Base-by-base conservation (phyloP, 1,140 invertebrate species). In the Drosophila bipectinata region DNA sequence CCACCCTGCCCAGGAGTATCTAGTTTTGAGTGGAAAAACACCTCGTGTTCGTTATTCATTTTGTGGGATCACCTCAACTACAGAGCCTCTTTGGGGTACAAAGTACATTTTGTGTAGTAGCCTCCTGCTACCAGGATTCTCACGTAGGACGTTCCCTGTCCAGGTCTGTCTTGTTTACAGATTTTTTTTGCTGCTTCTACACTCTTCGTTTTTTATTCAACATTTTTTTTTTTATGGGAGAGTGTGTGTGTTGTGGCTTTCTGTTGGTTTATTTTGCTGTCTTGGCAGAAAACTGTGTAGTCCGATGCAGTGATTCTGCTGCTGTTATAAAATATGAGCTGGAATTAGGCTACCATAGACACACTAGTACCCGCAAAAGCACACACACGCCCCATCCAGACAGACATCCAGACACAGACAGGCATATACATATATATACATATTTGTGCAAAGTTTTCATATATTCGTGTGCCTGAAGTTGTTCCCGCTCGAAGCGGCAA, bases 321-420 rank as follows among this genome's bases (percentile, higher is more conserved):
- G 79, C 80, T 82, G 74, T 82, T 82, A 69, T 88, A 79, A 82
- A 88, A 85, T 85, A 85, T 84, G 80, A 85, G 77, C 80, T 79
- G 68, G 61, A 79, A 83, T 84, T 79, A 84, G 80, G 77, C 61
- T 68, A 51, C 62, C 72, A 72, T 73, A 62, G 55, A 72, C 64
- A 74, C 60, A 69, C 63, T 52, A 52, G 54, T 69, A 56, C 30
- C 26, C 32, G 32, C 66, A 39, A n/a, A 54, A 24, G 49, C 45
- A 68, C 44, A 52, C 73, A 60, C 28, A 73, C 44, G 45, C 37
- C 28, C 68, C 44, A 49, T 28, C 5, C 41, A n/a, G 34, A 37
- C 34, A 37, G 8, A 9, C 7, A 12, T 37, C 6, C 39, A 73
- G 51, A 61, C 12, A 62, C 37, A 54, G 14, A 54, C 30, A 59